These are phyloP conservation scores for Listrodromus nycthemerus DNA, from an alignment of 2,888 invertebrate species.

Conservation along the genomic window DNA sequence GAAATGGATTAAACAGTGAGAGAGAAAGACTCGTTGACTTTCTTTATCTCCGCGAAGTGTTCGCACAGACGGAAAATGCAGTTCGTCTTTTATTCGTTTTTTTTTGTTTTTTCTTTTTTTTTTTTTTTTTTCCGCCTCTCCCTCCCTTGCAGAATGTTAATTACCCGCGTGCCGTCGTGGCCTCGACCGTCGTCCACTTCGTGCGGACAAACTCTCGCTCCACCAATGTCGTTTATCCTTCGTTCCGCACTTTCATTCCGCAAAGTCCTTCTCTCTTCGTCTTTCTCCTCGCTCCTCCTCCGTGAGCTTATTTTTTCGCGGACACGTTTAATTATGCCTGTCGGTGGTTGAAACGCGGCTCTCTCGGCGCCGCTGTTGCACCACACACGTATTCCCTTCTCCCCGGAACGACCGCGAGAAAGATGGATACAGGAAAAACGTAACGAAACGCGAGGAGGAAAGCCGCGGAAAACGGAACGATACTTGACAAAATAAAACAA, in stretches of 20 bases:
- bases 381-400: not conserved
- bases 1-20: slow-evolving; percentile 35
- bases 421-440: slow-evolving; percentile 68
- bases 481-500: slow-evolving; percentile 57
- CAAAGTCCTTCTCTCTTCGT: slow-evolving; percentile 3
- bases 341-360: slow-evolving; percentile 64
- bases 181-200: slow-evolving; percentile 56
- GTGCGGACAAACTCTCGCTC: slow-evolving; percentile 6
- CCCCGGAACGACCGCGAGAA: slow-evolving; percentile 43
- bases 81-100: slow-evolving; percentile 38
- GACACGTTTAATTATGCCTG: slow-evolving; percentile 78
- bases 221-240: not conserved
- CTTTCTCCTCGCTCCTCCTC: not conserved
- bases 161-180: slow-evolving; percentile 64
- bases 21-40: slow-evolving; percentile 36
- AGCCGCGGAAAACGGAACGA: slow-evolving; percentile 51
- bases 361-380: slow-evolving; percentile 60
- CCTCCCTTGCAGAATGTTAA: slow-evolving; percentile 67
- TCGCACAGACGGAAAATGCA: slow-evolving; percentile 57
- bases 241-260: slow-evolving; percentile 2
- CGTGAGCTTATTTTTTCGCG: slow-evolving; percentile 74
- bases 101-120: slow-evolving; percentile 42
- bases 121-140: slow-evolving; percentile 29
- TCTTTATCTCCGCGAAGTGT: slow-evolving; percentile 59
- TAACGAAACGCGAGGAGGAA: slow-evolving; percentile 67